These are phyloP conservation scores for crab-eating macaque (Macaca fascicularis) DNA, from an alignment of 2,113 vertebrate genomes.

Conservation along the genomic window T2T-MFA8v1.1 NC_088385.1:104084501-104085000, in stretches of 20 bases:
- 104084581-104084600: neutral
- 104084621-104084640: neutral
- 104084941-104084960: neutral
- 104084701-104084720: neutral
- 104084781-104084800: neutral
- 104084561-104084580: slow-evolving; percentile 54
- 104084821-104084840: neutral
- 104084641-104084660: neutral
- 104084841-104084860: neutral
- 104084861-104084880: neutral
- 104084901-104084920: neutral
- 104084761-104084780: neutral
- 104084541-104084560: slow-evolving; percentile 64
- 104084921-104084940: neutral
- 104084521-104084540: slow-evolving; percentile 45
- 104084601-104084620: neutral
- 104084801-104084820: neutral
- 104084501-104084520: slow-evolving; percentile 52
- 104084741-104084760: neutral
- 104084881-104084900: neutral
- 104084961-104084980: neutral
- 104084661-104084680: neutral
- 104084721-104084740: neutral
- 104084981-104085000: neutral
- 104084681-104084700: neutral